phyloP scores from a whole-genome alignment of 2,797 vertebrate genomes.

The Chanos chanos region DNA sequence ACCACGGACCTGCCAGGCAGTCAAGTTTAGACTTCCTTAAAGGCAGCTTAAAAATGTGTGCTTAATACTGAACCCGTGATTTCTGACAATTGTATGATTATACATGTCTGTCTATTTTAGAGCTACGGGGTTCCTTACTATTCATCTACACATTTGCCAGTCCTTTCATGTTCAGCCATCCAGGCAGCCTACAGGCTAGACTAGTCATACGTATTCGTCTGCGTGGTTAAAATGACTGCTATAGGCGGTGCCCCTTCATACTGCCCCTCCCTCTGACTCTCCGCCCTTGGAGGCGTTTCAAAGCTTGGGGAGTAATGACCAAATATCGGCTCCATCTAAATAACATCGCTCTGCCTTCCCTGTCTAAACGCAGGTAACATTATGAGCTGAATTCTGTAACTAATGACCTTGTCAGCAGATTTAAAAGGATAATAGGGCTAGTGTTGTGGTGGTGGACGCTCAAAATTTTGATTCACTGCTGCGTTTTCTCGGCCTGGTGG shows the following conservation, averaged over 20 bases:
- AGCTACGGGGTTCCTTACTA: too few relatives aligned
- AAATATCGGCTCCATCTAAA: slow-evolving; percentile 50
- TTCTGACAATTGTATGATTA: too few relatives aligned
- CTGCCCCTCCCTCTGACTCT: slow-evolving; percentile 56
- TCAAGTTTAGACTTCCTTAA: too few relatives aligned
- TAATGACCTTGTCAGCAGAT: background rate
- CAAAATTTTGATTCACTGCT: background rate
- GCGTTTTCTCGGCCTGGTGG: slow-evolving; percentile 45
- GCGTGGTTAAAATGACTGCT: slow-evolving; percentile 12
- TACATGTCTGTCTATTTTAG: too few relatives aligned
- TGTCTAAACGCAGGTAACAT: slow-evolving; percentile 53
- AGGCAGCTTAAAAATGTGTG: too few relatives aligned
- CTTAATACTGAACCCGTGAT: too few relatives aligned
- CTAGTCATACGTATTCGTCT: background rate
- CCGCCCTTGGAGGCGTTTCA: slow-evolving; percentile 70
- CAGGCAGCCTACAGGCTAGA: background rate
- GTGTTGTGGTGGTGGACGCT: too few relatives aligned
- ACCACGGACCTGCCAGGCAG: too few relatives aligned
- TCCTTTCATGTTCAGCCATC: too few relatives aligned
- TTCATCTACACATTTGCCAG: too few relatives aligned
- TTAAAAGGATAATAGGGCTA: too few relatives aligned
- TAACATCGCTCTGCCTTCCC: slow-evolving; percentile 39
- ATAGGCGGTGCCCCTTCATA: slow-evolving; percentile 42
- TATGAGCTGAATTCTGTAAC: background rate
- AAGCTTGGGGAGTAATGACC: slow-evolving; percentile 53